Evolutionary conservation across 2,797 vertebrate genomes (phyloP).

Genomic region (Halcyon chelicuti): DNA sequence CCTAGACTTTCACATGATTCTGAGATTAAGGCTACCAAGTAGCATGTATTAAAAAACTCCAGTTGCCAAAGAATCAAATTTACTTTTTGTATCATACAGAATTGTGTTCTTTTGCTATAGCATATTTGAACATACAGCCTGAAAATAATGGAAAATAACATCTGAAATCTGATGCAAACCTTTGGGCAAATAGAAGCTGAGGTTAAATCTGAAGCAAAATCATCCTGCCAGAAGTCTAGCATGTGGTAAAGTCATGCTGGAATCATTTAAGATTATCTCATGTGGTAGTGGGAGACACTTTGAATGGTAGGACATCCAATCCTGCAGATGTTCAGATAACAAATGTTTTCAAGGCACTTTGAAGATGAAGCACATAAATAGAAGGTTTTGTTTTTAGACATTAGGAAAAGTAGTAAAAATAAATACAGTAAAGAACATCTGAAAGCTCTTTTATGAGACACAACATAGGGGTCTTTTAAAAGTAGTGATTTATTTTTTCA

Average conservation of each 20-base stretch:
- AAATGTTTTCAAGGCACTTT: conserved; percentile 43
- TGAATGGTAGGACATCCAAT: neutral
- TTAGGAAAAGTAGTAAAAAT: conserved; percentile 38
- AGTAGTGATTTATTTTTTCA: conserved; percentile 4
- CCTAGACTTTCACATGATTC: neutral
- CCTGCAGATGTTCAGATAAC: conserved; percentile 20
- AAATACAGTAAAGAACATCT: conserved; percentile 21
- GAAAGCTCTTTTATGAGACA: conserved; percentile 1
- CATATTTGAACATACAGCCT: neutral
- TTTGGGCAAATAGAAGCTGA: neutral
- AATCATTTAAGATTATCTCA: neutral
- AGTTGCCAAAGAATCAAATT: neutral
- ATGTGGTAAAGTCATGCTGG: neutral
- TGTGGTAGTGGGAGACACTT: neutral
- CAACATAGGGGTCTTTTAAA: neutral
- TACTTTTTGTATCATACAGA: neutral
- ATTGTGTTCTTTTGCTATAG: neutral
- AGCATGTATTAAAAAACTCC: neutral
- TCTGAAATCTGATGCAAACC: neutral
- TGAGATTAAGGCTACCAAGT: neutral
- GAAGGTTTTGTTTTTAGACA: conserved; percentile 43
- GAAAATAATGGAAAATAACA: neutral
- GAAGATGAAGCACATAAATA: conserved; percentile 31
- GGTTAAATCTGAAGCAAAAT: neutral
- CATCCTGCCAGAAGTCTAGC: neutral